These are phyloP conservation scores for Xenentodon cancila DNA, from an alignment of 2,797 vertebrate species.

Conservation along the genomic window DNA sequence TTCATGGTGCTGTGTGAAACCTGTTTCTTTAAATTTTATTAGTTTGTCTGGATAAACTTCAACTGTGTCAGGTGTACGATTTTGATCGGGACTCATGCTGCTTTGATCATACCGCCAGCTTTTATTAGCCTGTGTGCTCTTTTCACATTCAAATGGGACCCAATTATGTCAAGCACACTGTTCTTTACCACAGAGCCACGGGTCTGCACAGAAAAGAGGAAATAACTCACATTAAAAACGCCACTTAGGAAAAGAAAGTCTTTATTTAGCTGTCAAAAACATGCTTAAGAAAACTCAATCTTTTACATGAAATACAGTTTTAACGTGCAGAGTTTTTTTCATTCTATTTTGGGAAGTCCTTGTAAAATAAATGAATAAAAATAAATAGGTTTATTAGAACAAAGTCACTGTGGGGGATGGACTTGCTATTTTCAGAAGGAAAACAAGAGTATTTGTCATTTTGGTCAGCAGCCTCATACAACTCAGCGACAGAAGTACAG, in stretches of 20 bases:
- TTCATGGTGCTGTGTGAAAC: conserved; percentile 44
- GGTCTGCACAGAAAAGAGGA: conserved; percentile 41
- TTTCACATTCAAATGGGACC: conserved; percentile 73
- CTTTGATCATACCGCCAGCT: conserved; percentile 75
- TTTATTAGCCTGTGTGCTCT: conserved; percentile 67
- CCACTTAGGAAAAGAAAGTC: conserved; percentile 42
- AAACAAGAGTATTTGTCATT: background rate
- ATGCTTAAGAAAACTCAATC: conserved; percentile 51
- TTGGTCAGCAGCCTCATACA: conserved; percentile 6
- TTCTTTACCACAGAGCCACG: conserved; percentile 60
- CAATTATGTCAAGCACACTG: conserved; percentile 75
- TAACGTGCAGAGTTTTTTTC: conserved; percentile 21
- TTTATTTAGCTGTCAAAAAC: conserved; percentile 73
- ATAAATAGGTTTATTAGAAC: conserved; percentile 7
- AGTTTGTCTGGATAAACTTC: conserved; percentile 59
- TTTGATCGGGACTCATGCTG: conserved; percentile 56
- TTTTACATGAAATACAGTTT: conserved; percentile 48
- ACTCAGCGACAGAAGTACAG: conserved; percentile 9
- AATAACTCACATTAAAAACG: conserved; percentile 64
- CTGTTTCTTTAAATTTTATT: conserved; percentile 49
- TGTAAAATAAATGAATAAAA: conserved; percentile 9
- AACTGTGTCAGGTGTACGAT: conserved; percentile 66
- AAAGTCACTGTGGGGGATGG: conserved; percentile 3
- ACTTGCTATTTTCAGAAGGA: conserved; percentile 11
- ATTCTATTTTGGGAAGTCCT: conserved; percentile 9